Evolutionary conservation across 2,888 invertebrate genomes (phyloP).

Genomic region (Rhorus exstirpatorius): DNA sequence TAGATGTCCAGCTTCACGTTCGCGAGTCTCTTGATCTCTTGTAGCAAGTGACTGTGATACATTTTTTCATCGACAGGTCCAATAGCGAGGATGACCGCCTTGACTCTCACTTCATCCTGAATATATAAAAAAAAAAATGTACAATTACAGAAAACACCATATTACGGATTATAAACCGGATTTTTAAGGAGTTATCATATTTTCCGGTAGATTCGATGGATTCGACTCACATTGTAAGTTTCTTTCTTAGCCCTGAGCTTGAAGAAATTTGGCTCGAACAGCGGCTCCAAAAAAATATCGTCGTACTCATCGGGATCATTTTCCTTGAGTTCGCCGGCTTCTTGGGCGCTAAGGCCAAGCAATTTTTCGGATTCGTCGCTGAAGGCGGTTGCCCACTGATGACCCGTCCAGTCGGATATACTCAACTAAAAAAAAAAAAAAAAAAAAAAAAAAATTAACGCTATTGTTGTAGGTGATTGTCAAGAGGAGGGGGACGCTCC

Average conservation of each 20-base stretch:
- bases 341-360: slow-evolving; percentile 90
- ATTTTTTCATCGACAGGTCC: slow-evolving; percentile 92
- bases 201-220: not conserved
- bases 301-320: slow-evolving; percentile 90
- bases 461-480: no score
- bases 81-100: slow-evolving; percentile 91
- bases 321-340: slow-evolving; percentile 92
- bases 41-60: slow-evolving; percentile 91
- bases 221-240: slow-evolving; percentile 93
- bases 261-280: slow-evolving; percentile 93
- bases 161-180: slow-evolving; percentile 38
- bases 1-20: slow-evolving; percentile 44
- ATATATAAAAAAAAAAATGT: slow-evolving; percentile 71
- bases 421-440: slow-evolving; percentile 89
- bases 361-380: slow-evolving; percentile 93
- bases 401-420: slow-evolving; percentile 95
- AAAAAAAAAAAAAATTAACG: slow-evolving; percentile 2
- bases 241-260: slow-evolving; percentile 96
- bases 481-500: no score
- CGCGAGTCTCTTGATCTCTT: slow-evolving; percentile 88
- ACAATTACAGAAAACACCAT: slow-evolving; percentile 48
- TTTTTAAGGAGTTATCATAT: not conserved
- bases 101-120: slow-evolving; percentile 94
- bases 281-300: slow-evolving; percentile 90
- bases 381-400: slow-evolving; percentile 97